phyloP scores from a whole-genome alignment of 2,888 invertebrate species.

The Mesochorus sp. region DNA sequence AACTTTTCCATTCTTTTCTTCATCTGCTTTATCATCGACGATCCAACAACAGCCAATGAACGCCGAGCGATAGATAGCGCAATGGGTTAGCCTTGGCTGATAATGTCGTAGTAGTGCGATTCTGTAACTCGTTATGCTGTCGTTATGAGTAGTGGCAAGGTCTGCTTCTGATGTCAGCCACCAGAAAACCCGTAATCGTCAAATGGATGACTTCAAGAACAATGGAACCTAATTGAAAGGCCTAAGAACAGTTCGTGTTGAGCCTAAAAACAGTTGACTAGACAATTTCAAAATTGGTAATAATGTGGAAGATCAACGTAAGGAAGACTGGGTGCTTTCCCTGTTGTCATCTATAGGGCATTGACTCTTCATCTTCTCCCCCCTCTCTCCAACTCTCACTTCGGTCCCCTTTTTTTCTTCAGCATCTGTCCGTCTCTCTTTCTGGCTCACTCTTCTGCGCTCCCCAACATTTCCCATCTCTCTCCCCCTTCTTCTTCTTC shows the following conservation, averaged over 20 bases:
- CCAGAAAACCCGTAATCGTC: too few species aligned
- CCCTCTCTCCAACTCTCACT: constrained; percentile 44
- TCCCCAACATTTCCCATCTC: not conserved
- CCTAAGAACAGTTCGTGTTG: too few species aligned
- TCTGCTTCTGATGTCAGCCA: too few species aligned
- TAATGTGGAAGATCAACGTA: constrained; percentile 18
- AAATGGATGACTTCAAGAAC: too few species aligned
- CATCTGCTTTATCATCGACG: too few species aligned
- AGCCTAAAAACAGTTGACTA: too few species aligned
- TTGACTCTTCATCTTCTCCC: constrained; percentile 69
- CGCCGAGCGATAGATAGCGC: not conserved
- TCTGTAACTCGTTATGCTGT: too few species aligned
- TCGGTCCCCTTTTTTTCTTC: not conserved
- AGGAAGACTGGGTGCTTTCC: constrained; percentile 56
- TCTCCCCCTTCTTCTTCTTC: not conserved
- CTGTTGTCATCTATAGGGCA: constrained; percentile 72
- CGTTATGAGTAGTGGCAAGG: too few species aligned
- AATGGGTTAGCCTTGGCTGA: not conserved
- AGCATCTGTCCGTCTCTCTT: too few species aligned
- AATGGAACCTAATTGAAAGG: too few species aligned
- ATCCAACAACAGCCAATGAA: constrained; percentile 3
- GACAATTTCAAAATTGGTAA: too few species aligned
- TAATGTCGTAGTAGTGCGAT: too few species aligned
- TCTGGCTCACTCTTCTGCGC: constrained; percentile 14
- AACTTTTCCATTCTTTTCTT: not conserved